Evolutionary conservation across 2,113 vertebrate genomes (phyloP).

Genomic region (Trichomycterus rosablanca): DNA sequence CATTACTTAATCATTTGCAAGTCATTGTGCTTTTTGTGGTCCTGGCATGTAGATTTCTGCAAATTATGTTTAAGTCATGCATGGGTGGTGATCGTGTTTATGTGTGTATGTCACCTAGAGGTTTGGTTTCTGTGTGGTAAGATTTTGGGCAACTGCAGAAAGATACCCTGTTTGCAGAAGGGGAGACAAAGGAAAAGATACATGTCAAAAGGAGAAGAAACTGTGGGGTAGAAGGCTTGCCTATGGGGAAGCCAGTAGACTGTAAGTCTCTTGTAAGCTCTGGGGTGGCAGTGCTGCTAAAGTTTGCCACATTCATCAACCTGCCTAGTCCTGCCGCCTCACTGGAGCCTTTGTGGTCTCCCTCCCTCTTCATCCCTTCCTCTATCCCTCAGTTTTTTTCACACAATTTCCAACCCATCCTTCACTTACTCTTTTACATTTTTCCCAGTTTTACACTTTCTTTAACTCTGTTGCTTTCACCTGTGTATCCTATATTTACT

Average conservation of each 20-base stretch:
- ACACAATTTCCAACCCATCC: not conserved
- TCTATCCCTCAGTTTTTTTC: not conserved
- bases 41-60: no score
- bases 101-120: no score
- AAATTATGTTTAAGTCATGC: no score
- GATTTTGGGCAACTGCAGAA: not conserved
- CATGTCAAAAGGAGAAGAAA: not conserved
- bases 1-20: no score
- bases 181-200: constrained; percentile 45
- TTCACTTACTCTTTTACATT: not conserved
- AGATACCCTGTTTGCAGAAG: constrained; percentile 46
- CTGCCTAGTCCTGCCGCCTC: constrained; percentile 79
- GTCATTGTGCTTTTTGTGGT: no score
- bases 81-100: no score
- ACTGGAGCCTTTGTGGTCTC: constrained; percentile 74
- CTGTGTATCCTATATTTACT: not conserved
- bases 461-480: constrained; percentile 16
- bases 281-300: constrained; percentile 87
- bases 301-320: constrained; percentile 83
- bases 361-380: constrained; percentile 27
- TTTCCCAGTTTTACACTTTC: not conserved
- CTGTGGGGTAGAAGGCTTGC: constrained; percentile 46
- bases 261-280: constrained; percentile 80
- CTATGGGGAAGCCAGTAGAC: constrained; percentile 60
- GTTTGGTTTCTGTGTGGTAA: not conserved